Conservation (phyloP, 35 echinoderm and acorn worm species). For the Chiridota heheva region DNA sequence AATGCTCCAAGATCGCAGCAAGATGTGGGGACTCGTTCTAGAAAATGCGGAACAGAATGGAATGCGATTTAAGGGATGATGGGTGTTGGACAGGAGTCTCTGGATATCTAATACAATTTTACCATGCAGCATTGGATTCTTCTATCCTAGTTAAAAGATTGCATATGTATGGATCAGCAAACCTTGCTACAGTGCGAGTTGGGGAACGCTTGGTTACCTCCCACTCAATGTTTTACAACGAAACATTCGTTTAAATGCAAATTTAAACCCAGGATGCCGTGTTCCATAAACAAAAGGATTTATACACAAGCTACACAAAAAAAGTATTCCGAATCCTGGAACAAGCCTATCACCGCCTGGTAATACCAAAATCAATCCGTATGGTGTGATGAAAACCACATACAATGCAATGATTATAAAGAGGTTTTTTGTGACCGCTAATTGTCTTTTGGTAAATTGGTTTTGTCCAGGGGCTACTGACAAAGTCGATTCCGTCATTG, state of each 20-base stretch:
- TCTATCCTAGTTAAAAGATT: too few species aligned
- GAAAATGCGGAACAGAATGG: too few species aligned
- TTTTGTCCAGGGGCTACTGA: background rate
- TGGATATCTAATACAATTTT: too few species aligned
- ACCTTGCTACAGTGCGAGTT: too few species aligned
- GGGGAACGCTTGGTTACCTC: too few species aligned
- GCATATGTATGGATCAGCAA: too few species aligned
- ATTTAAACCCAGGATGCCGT: slow-evolving; percentile 54
- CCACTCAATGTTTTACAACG: too few species aligned
- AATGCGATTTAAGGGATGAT: too few species aligned
- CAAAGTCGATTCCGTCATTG: slow-evolving; percentile 15
- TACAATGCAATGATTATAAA: slow-evolving; percentile 40
- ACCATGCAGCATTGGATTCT: too few species aligned
- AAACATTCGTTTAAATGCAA: slow-evolving; percentile 37
- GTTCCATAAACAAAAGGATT: slow-evolving; percentile 61
- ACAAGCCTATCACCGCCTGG: slow-evolving; percentile 30
- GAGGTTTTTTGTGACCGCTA: slow-evolving; percentile 62
- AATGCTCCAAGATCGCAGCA: too few species aligned
- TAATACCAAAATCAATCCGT: slow-evolving; percentile 35
- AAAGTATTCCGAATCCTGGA: slow-evolving; percentile 19
- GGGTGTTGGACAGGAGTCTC: too few species aligned
- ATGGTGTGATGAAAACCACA: slow-evolving; percentile 38
- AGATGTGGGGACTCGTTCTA: too few species aligned
- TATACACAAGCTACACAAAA: slow-evolving; percentile 37
- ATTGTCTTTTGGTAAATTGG: slow-evolving; percentile 35